phyloP scores from a whole-genome alignment of 2,797 vertebrate species.

The Hirundo rustica region DNA sequence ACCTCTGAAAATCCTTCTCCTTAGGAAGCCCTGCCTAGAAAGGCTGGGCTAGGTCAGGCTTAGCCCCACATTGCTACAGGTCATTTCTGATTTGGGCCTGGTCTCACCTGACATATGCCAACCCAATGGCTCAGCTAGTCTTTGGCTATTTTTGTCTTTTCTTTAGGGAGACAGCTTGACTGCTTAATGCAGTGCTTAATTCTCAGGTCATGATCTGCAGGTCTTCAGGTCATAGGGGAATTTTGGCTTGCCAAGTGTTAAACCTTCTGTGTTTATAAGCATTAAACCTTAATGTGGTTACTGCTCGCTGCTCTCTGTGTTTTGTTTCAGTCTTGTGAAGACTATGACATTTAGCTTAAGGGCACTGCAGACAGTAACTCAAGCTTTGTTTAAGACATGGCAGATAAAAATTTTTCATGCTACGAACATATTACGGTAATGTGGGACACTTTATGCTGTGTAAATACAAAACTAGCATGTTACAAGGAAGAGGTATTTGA shows the following conservation, averaged over 20 bases:
- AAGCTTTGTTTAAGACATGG: slow-evolving; percentile 3
- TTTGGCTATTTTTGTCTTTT: slow-evolving; percentile 67
- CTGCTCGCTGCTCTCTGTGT: neutral
- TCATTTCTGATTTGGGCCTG: neutral
- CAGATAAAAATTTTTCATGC: slow-evolving; percentile 22
- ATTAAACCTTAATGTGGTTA: slow-evolving; percentile 53
- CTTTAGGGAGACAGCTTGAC: slow-evolving; percentile 66
- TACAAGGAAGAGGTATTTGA: neutral
- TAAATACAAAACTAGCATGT: slow-evolving; percentile 10
- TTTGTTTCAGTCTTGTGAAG: slow-evolving; percentile 27
- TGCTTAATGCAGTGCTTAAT: slow-evolving; percentile 49
- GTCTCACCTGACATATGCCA: slow-evolving; percentile 48
- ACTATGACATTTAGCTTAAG: slow-evolving; percentile 19
- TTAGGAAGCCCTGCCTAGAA: slow-evolving; percentile 5
- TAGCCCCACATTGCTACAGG: neutral
- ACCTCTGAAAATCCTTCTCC: slow-evolving; percentile 29
- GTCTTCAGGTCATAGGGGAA: slow-evolving; percentile 56
- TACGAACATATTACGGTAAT: slow-evolving; percentile 25
- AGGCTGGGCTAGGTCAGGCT: slow-evolving; percentile 23
- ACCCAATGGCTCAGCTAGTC: slow-evolving; percentile 56
- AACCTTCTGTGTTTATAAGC: slow-evolving; percentile 50
- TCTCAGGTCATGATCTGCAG: slow-evolving; percentile 55
- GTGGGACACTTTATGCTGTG: neutral
- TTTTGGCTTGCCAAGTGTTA: slow-evolving; percentile 55
- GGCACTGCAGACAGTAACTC: slow-evolving; percentile 16